Percentiles rank a stretch among this genome's conserved stretches.
Evolutionary conservation across 1,140 invertebrate species (phyloP).

Genomic region (Hyposmocoma kahamanoa): DNA sequence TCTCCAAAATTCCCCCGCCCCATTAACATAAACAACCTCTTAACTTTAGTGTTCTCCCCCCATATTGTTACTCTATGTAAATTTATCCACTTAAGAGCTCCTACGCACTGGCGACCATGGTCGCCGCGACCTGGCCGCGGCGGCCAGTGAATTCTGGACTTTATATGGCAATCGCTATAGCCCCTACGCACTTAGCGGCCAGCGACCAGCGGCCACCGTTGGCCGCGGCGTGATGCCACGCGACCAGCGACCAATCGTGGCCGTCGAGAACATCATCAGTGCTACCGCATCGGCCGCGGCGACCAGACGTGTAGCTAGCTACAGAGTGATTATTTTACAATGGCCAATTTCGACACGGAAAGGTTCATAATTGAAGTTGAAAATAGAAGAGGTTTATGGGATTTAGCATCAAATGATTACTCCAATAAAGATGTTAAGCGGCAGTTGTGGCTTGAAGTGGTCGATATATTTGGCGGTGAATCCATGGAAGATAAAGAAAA

Average conservation of each 20-base stretch:
- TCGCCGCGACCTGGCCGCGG: neutral
- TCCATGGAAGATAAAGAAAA: constrained; percentile 4
- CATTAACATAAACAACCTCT: too few relatives aligned
- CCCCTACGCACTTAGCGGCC: constrained; percentile 7
- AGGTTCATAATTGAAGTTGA: constrained; percentile 3
- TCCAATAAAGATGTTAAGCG: constrained; percentile 2
- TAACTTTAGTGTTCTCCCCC: too few relatives aligned
- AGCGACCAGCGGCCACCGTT: constrained; percentile 6
- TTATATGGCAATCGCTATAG: constrained; percentile 4
- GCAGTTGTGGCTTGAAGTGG: constrained; percentile 1
- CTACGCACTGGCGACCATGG: constrained; percentile 4
- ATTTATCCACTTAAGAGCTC: neutral
- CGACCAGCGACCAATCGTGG: constrained; percentile 3
- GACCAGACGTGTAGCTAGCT: neutral
- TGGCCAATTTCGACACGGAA: constrained; percentile 2
- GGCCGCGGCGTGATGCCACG: neutral
- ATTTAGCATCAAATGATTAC: constrained; percentile 1
- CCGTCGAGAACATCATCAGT: constrained; percentile 2
- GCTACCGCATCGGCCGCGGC: constrained; percentile 3
- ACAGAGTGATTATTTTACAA: constrained; percentile 4
- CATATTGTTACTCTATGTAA: too few relatives aligned
- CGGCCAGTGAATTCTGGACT: constrained; percentile 3
- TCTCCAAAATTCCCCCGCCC: too few relatives aligned
- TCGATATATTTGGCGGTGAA: constrained; percentile 2
- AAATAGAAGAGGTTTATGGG: constrained; percentile 3